Percentiles rank a stretch among this genome's conserved stretches.
Conservation (phyloP, 2,888 invertebrate genomes). For the Spodoptera exigua region DNA sequence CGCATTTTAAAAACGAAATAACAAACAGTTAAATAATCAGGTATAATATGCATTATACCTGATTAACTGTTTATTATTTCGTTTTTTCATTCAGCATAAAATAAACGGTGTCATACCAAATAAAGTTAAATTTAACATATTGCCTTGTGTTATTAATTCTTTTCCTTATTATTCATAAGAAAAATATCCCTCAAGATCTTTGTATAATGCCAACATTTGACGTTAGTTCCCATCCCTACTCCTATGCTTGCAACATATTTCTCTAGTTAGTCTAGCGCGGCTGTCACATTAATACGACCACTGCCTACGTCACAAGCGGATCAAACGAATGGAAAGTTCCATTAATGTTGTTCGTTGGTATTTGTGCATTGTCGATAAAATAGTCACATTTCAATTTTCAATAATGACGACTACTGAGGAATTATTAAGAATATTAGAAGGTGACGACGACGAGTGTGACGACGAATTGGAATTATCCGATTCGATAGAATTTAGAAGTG, state of each 20-base stretch:
- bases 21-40: conserved; percentile 33
- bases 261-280: conserved; percentile 33
- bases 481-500: conserved; percentile 21
- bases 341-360: conserved; percentile 29
- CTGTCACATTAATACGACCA: conserved; percentile 32
- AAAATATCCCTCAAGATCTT: conserved; percentile 32
- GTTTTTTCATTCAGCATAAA: conserved; percentile 31
- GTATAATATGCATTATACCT: conserved; percentile 29
- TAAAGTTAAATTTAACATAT: conserved; percentile 31
- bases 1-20: conserved; percentile 36
- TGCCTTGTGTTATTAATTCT: conserved; percentile 33
- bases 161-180: conserved; percentile 32
- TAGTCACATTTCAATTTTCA: conserved; percentile 24
- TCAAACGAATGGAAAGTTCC: conserved; percentile 34
- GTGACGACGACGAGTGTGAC: no score
- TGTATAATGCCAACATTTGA: conserved; percentile 33
- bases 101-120: conserved; percentile 30
- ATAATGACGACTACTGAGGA: conserved; percentile 29
- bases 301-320: conserved; percentile 35
- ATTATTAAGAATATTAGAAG: conserved; percentile 35
- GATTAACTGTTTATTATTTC: no score
- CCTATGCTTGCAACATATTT: conserved; percentile 30
- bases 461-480: conserved; percentile 21
- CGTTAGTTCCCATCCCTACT: conserved; percentile 30
- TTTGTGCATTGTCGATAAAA: conserved; percentile 35